A percentile compares a stretch with the other conserved stretches of the same genome.
These are phyloP conservation scores for Myotis lucifugus DNA, from an alignment of 2,113 vertebrate genomes.

Conservation along the genomic window DNA sequence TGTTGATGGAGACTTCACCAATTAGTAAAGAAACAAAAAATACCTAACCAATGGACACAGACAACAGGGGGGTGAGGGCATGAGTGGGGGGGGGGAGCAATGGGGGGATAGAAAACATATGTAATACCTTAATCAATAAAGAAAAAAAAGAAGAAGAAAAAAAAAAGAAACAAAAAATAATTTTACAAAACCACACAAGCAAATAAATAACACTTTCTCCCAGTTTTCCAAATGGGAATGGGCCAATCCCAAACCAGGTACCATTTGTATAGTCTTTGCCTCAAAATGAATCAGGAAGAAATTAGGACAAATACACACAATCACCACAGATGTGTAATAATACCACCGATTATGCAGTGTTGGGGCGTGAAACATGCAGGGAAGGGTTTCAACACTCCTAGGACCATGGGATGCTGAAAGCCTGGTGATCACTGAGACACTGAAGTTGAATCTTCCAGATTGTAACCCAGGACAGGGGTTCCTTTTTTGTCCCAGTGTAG, in stretches of 20 bases:
- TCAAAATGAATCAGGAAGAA: conserved; percentile 15
- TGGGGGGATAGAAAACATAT: no score
- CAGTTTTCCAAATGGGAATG: background rate
- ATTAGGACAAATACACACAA: background rate
- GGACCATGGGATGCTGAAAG: background rate
- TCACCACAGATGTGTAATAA: background rate
- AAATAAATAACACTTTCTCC: background rate
- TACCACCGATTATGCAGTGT: background rate
- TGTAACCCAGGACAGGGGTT: background rate
- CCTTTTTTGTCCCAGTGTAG: background rate
- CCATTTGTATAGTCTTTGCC: background rate
- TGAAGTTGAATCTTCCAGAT: background rate
- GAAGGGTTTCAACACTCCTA: background rate
- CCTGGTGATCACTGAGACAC: background rate
- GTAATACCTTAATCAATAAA: no score
- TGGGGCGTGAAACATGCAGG: background rate
- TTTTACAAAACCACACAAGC: background rate
- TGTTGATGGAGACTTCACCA: background rate
- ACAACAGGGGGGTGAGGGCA: no score
- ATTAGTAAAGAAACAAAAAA: background rate
- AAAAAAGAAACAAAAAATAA: conserved; percentile 13
- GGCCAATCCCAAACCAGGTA: background rate
- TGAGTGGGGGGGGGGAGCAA: no score
- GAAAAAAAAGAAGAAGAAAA: no score
- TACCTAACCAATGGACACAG: no score